Evolutionary conservation across 2,888 invertebrate species (phyloP).

Genomic region (Halictus quadricinctus): DNA sequence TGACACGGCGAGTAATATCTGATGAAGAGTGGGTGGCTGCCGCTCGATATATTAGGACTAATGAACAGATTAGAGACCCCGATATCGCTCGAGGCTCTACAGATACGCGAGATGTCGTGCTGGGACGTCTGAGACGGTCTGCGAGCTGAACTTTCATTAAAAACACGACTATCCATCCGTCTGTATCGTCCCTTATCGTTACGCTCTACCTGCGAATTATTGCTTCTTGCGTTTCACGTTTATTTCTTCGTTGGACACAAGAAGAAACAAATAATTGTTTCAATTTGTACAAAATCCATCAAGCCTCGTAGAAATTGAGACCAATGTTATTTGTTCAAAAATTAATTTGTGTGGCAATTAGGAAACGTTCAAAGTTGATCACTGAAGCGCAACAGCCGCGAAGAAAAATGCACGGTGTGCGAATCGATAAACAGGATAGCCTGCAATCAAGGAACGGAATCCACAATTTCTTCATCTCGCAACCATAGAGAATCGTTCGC

Average conservation of each 20-base stretch:
- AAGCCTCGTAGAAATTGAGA: too few species aligned
- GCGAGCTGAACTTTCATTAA: background rate
- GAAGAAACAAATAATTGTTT: too few species aligned
- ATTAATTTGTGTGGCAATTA: too few species aligned
- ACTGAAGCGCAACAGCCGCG: too few species aligned
- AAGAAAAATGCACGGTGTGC: background rate
- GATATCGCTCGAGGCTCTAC: conserved; percentile 63
- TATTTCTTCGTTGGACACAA: background rate
- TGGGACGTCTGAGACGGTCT: background rate
- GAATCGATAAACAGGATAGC: background rate
- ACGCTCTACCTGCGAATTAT: background rate
- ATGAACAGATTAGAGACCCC: conserved; percentile 76
- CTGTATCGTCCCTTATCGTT: background rate
- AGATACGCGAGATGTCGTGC: conserved; percentile 27
- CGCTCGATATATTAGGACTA: conserved; percentile 77
- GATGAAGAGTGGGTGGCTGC: conserved; percentile 74
- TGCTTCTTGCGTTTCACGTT: background rate
- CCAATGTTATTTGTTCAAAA: too few species aligned
- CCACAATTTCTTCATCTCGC: background rate
- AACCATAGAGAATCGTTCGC: background rate
- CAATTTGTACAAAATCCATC: too few species aligned
- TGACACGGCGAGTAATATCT: conserved; percentile 65
- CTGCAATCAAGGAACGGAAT: background rate
- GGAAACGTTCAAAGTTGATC: too few species aligned
- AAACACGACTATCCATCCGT: background rate